Percentiles rank a stretch among this genome's conserved stretches.
Evolutionary conservation across 1,140 invertebrate genomes (phyloP).

Genomic region (Zaprionus tsacasi): DNA sequence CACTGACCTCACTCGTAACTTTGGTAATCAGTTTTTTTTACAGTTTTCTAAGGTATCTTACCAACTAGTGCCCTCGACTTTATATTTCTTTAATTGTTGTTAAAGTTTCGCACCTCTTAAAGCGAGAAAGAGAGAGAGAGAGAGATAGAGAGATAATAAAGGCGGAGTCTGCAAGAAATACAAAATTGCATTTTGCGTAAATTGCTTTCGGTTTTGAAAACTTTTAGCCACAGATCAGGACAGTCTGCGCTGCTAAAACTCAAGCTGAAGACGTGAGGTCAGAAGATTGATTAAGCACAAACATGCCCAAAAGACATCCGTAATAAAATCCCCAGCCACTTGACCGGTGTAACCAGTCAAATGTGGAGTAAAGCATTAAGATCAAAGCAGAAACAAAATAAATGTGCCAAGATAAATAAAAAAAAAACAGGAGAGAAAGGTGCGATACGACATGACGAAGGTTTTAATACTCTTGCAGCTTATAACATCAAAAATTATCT

Average conservation of each 20-base stretch:
- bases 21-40: background rate
- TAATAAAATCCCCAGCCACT: slow-evolving; percentile 20
- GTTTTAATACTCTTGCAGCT: background rate
- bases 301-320: slow-evolving; percentile 31
- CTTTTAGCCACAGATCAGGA: slow-evolving; percentile 35
- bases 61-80: background rate
- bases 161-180: slow-evolving; percentile 43
- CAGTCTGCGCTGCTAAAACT: slow-evolving; percentile 36
- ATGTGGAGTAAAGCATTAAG: background rate
- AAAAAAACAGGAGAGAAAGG: background rate
- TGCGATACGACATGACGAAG: background rate
- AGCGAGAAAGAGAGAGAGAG: background rate
- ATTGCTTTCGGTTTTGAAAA: slow-evolving; percentile 64
- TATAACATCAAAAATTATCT: too few relatives aligned
- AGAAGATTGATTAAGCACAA: slow-evolving; percentile 62
- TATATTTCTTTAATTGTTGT: slow-evolving; percentile 5
- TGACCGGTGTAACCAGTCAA: background rate
- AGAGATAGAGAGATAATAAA: background rate
- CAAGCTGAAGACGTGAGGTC: slow-evolving; percentile 42
- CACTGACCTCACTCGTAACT: background rate
- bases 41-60: background rate
- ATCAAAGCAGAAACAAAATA: background rate
- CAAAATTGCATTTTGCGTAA: slow-evolving; percentile 66
- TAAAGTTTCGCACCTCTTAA: background rate
- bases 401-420: background rate